Evolutionary conservation across 2,888 invertebrate species (phyloP).

Genomic region (Carpatolechia fugitivella): DNA sequence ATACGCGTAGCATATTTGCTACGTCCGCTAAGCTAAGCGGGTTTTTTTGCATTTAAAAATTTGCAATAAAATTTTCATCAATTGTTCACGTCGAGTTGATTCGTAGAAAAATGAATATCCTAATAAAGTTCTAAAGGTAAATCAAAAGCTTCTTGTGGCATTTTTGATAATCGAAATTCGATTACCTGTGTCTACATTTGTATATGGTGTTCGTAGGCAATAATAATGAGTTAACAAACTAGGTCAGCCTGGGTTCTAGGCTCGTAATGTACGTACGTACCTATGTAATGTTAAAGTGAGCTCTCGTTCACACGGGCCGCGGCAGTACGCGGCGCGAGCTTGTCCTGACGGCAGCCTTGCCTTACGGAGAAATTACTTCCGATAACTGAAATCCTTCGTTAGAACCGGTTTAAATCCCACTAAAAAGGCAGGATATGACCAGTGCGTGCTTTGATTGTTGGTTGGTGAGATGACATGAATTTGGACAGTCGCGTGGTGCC

Average conservation of each 20-base stretch:
- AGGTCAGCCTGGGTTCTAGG: conserved; percentile 10
- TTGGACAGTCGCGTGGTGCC: conserved; percentile 32
- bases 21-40: no score
- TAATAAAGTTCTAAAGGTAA: no score
- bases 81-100: no score
- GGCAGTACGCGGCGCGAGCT: conserved; percentile 13
- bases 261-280: conserved; percentile 1
- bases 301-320: conserved; percentile 2
- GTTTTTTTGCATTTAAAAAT: no score
- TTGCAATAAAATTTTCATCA: no score
- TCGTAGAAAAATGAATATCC: no score
- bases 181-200: neutral
- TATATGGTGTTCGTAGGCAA: neutral
- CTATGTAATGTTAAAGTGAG: neutral
- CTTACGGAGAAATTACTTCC: neutral
- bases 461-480: conserved; percentile 9
- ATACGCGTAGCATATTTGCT: no score
- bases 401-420: no score
- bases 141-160: no score
- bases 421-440: no score
- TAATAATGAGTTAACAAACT: conserved; percentile 7
- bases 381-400: neutral
- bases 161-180: no score
- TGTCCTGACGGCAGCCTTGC: neutral
- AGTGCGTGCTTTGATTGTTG: no score